Base-by-base conservation (phyloP, 2,888 invertebrate genomes). In the Sicus ferrugineus region DNA sequence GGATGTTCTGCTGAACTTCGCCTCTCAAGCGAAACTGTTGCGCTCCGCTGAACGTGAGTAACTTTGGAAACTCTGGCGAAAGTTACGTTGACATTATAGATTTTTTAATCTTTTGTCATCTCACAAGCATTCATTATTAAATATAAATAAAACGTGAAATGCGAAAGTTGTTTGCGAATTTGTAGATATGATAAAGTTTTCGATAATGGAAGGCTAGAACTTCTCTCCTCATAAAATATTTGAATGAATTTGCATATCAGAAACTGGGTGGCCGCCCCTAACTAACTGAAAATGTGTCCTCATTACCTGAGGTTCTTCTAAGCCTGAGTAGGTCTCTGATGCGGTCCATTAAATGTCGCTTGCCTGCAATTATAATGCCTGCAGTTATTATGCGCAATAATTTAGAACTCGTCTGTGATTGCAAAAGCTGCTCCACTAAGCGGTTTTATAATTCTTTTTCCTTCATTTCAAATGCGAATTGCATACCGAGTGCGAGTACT, bases 1-100 rank as follows among this genome's bases (percentile, higher is more conserved):
- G 56, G 56, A 56, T 16, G n/a, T 56, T 30, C 56, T 28, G 28
- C n/a, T n/a, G 56, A 56, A 16, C n/a, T 56, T 56, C 11, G 26
- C 16, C 26, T 23, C 26, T 56, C 28, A 56, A 56, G 28, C 56
- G 56, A 28, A 30, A 26, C 56, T 14, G 56, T 56, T 56, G 23
- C 30, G 56, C 56, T n/a, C 19, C 56, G 56, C 28, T 56, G 56
- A 56, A 56, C 30, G 7, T 42, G 16, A 42, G 3, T n/a, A 1
- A 16, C 16, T 56, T 56, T 16, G 14, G 9, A 56, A 56, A 26
- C 28, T 56, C 28, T 56, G 56, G 16, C 16, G 14, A 28, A 56
- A 56, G 23, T 56, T 56, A 56, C 56, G 28, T 56, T 1, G 19
- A 48, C 19, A 5, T 48, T 48, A 48, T 48, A 19, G 48, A 48